phyloP scores from a whole-genome alignment of 2,888 invertebrate genomes.

The Xanthia icteritia region DNA sequence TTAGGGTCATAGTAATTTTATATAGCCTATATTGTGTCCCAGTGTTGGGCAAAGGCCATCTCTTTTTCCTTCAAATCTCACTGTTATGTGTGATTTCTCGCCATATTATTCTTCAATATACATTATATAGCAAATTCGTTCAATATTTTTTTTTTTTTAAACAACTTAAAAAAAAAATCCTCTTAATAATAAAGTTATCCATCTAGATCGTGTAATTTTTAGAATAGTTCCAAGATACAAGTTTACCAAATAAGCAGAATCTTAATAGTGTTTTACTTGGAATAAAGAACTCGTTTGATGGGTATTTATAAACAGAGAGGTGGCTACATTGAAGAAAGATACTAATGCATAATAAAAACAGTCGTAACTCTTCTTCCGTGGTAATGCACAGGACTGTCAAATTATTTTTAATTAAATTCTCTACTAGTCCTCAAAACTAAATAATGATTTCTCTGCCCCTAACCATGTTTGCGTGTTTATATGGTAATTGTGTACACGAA shows the following conservation, averaged over 20 bases:
- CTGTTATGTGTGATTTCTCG: too few species aligned
- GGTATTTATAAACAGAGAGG: neutral
- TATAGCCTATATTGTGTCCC: too few species aligned
- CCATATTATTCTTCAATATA: neutral
- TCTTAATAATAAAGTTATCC: neutral
- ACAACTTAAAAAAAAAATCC: too few species aligned
- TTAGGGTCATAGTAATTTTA: too few species aligned
- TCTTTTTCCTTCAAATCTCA: too few species aligned
- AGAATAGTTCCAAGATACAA: neutral
- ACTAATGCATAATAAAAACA: neutral
- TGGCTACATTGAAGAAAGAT: neutral
- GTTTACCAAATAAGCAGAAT: neutral
- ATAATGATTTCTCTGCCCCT: neutral
- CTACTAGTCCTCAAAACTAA: neutral
- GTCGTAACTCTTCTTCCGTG: neutral
- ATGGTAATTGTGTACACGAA: neutral
- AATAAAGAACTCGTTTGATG: conserved; percentile 1
- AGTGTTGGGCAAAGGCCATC: too few species aligned
- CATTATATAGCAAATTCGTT: neutral
- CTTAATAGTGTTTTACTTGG: neutral
- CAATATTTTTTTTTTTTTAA: conserved; percentile 11
- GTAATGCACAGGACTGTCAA: neutral
- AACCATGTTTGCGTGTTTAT: neutral
- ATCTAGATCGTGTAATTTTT: neutral
- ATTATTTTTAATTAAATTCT: neutral